Evolutionary conservation across 30 jellyfish, hydroid and myxozoan genomes (phyloP), one percentile per base, ranked within the genome.

Genomic region (Cassiopea xamachana): DNA sequence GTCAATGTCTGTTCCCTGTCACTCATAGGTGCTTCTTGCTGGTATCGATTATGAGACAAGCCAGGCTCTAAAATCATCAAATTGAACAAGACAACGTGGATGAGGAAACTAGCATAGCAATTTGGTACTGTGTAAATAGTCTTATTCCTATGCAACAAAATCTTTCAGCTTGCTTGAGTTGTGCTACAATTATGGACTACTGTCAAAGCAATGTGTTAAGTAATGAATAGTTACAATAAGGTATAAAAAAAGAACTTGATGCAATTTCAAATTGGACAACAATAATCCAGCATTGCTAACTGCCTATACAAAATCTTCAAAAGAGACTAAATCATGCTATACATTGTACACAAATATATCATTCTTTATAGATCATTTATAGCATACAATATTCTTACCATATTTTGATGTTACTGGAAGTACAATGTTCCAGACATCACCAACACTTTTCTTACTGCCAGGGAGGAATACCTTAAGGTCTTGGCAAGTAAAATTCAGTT

Each of bases 1-100:
- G 80, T n/a, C 59, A 94, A 19, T 1, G 87, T 60, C 82, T 79
- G 58, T 59, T 94, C 97, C 50, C 82, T 69, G n/a, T 80, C 87
- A 13, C 76, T 68, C 8, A 70, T 18, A 45, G 98, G 98, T 10
- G 77, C 76, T 60, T 90, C 84, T 7, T 97, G 97, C 14, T 83
- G 79, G 79, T 71, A 75, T 12, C 97, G 75, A 75, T 90, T 60
- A 67, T 87, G 93, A 49, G 83, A 80, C 47, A 89, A 91, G 44
- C 89, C 89, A 9, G 59, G 86, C 19, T 69, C 98, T 93, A 88
- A 6, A 43, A 69, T 1, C 67, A 47, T 67, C 2, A 16, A 79
- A 60, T 79, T 50, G 50, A 79, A 4, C 46, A 19, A 67, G 46
- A 19, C 19, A 67, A 67, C 14, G 2, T 6, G 8, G 8, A 27